Base-by-base conservation (phyloP, 1,140 invertebrate species). In the Rhagoletis zephyria region DNA sequence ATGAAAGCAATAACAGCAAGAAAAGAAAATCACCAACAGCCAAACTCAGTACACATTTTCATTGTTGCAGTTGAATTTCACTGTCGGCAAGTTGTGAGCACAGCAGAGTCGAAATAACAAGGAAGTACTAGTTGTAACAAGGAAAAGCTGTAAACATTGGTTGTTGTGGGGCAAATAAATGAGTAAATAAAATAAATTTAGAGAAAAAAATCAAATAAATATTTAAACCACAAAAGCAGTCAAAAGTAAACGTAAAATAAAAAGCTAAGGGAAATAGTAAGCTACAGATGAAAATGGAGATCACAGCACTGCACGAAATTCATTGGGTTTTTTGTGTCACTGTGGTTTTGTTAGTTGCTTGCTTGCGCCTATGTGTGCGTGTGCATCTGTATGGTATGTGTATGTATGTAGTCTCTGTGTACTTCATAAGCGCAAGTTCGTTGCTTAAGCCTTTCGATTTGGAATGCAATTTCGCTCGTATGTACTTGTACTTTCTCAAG, bases 381-480 rank as follows among this genome's bases (percentile, higher is more conserved):
- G 30, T 30, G 30, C 30, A 30, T 30, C 30, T 30, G 30, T 30
- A 30, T 30, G 30, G 30, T 30, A 30, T 30, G 30, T 30, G 30
- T 30, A 30, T 30, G 30, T 30, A 30, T 30, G 30, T 30, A 30
- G 30, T 30, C 30, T 30, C 30, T 30, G 30, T 30, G 64, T 56
- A 81, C 74, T 12, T 81, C 1, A 30, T 45, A 42, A 48, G 67
- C 40, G 7, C 42, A 56, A 40, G 87, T 85, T 85, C 64, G 87
- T 88, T 48, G 70, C 85, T 88, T 88, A 86, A 88, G 85, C 86
- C 87, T 88, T 86, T 88, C 40, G 85, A 67, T 88, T 85, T 86
- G 19, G 7, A 16, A 30, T 0, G 7, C 4, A 30, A 30, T 30
- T 30, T 30, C 30, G 30, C 30, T 30, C 30, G 30, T 30, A 30